A percentile compares a stretch with the other conserved stretches of the same genome.
These are phyloP conservation scores for Polydrusus cervinus DNA, from an alignment of 2,888 invertebrate genomes.

Conservation along the genomic window DNA sequence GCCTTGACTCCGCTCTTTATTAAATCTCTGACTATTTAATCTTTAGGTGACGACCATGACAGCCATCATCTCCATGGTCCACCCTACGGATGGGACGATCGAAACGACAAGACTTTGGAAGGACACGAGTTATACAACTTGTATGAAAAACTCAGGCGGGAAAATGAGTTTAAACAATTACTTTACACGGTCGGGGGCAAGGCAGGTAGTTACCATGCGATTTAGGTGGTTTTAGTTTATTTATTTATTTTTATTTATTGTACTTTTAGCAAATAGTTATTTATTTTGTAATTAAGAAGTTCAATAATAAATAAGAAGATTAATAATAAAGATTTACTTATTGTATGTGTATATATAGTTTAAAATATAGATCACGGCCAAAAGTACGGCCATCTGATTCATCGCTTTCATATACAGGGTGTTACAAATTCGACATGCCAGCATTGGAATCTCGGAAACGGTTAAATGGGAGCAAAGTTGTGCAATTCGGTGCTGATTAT, in stretches of 20 bases:
- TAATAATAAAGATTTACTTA: too few species aligned
- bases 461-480: too few species aligned
- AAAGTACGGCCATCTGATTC: too few species aligned
- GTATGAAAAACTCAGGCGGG: slow-evolving; percentile 48
- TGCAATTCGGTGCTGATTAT: too few species aligned
- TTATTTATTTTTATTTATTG: background rate
- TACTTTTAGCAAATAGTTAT: background rate
- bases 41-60: slow-evolving; percentile 40
- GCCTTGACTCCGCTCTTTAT: background rate
- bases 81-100: slow-evolving; percentile 50
- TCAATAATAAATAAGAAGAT: too few species aligned
- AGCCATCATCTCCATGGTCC: slow-evolving; percentile 25
- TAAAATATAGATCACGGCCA: too few species aligned
- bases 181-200: slow-evolving; percentile 2
- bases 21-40: slow-evolving; percentile 4
- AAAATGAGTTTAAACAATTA: slow-evolving; percentile 31
- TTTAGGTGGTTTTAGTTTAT: background rate
- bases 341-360: background rate
- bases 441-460: too few species aligned
- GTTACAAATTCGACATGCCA: too few species aligned
- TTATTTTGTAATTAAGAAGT: too few species aligned
- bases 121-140: slow-evolving; percentile 50
- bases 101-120: slow-evolving; percentile 35
- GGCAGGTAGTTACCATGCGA: slow-evolving; percentile 1
- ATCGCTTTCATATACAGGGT: too few species aligned